A percentile compares a stretch with the other conserved stretches of the same genome.
Evolutionary conservation across 1,140 invertebrate species (phyloP).

Genomic region (Bombus superbus): DNA sequence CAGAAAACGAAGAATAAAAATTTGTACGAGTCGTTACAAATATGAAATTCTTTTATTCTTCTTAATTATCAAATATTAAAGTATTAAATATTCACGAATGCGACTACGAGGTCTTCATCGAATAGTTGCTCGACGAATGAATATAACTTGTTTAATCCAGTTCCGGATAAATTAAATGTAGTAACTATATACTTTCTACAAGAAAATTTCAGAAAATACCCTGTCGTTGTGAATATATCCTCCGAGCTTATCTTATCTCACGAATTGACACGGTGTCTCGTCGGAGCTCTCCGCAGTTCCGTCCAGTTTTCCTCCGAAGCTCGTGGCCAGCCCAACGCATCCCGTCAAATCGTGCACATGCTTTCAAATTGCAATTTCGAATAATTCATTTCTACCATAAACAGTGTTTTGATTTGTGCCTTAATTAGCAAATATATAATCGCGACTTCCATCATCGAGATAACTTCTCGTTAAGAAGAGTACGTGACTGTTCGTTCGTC

Average conservation of each 20-base stretch:
- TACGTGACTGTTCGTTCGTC: background rate
- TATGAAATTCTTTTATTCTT: background rate
- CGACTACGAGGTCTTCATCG: too few relatives aligned
- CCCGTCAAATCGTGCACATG: background rate
- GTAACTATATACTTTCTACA: too few relatives aligned
- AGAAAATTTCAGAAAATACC: conserved; percentile 29
- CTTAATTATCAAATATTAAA: background rate
- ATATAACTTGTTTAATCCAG: background rate
- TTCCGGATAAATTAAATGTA: too few relatives aligned
- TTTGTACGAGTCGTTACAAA: background rate
- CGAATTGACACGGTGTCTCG: conserved; percentile 42
- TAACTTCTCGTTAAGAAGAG: background rate
- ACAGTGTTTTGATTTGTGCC: too few relatives aligned
- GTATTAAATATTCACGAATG: background rate
- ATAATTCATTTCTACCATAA: background rate
- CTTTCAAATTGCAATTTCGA: background rate
- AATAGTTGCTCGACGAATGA: background rate
- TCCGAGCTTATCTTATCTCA: conserved; percentile 44
- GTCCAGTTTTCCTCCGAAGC: conserved; percentile 28
- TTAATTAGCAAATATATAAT: too few relatives aligned
- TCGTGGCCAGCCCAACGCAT: background rate
- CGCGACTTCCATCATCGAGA: background rate
- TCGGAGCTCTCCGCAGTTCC: conserved; percentile 15
- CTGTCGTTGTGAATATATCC: conserved; percentile 17
- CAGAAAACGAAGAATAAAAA: background rate